phyloP scores from a whole-genome alignment of 2,888 invertebrate genomes.

The Volucella zonaria region DNA sequence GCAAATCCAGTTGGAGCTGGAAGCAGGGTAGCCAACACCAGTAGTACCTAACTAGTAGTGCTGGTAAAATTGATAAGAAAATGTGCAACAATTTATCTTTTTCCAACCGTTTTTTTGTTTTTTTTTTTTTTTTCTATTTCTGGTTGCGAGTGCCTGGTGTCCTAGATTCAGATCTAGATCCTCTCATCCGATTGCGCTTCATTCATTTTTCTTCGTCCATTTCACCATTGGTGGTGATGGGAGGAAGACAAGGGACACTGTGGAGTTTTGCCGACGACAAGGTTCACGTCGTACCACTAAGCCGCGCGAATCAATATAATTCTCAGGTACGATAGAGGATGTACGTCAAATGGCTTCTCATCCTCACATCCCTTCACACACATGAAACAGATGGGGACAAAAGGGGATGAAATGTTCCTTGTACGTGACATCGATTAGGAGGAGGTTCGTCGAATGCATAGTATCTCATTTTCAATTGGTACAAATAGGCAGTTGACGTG shows the following conservation, averaged over 20 bases:
- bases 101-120: background rate
- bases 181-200: slow-evolving; percentile 27
- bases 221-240: slow-evolving; percentile 3
- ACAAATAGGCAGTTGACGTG: slow-evolving; percentile 72
- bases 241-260: too few relatives aligned
- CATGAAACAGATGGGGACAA: too few relatives aligned
- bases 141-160: slow-evolving; percentile 28
- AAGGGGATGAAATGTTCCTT: slow-evolving; percentile 53
- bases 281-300: slow-evolving; percentile 19
- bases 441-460: slow-evolving; percentile 67
- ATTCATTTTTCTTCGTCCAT: slow-evolving; percentile 53
- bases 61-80: slow-evolving; percentile 48
- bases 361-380: slow-evolving; percentile 41
- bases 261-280: slow-evolving; percentile 31
- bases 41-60: background rate
- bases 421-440: slow-evolving; percentile 73
- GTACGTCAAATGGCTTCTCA: slow-evolving; percentile 51
- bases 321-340: slow-evolving; percentile 59
- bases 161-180: slow-evolving; percentile 44
- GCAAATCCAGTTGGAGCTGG: too few relatives aligned
- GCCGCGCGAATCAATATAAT: slow-evolving; percentile 64
- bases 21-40: too few relatives aligned
- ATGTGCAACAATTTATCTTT: slow-evolving; percentile 67
- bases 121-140: too few relatives aligned
- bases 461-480: slow-evolving; percentile 69